These are phyloP conservation scores for Sylvia atricapilla DNA, from an alignment of 2,113 vertebrate species.

Conservation along the genomic window DNA sequence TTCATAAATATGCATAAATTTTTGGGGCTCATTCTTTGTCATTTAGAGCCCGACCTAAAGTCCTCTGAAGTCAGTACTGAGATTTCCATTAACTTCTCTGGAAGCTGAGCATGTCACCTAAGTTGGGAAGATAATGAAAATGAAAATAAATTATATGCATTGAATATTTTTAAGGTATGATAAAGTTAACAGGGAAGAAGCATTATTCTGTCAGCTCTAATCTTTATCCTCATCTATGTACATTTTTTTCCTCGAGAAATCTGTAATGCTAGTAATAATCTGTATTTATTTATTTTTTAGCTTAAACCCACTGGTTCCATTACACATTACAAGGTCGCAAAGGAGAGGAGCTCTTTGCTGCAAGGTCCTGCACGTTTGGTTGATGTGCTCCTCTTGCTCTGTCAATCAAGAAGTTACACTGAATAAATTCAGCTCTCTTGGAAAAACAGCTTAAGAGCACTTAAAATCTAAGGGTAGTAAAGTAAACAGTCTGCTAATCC, in stretches of 20 bases:
- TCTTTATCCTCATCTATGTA: neutral
- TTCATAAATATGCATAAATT: slow-evolving; percentile 45
- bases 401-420: slow-evolving; percentile 41
- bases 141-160: neutral
- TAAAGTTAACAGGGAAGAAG: neutral
- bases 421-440: slow-evolving; percentile 31
- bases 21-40: neutral
- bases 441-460: slow-evolving; percentile 42
- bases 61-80: neutral
- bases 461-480: slow-evolving; percentile 28
- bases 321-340: neutral
- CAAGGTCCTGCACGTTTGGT: neutral
- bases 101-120: neutral
- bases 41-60: neutral
- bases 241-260: neutral
- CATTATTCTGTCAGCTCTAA: neutral
- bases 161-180: slow-evolving; percentile 13
- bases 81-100: neutral
- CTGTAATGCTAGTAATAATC: neutral
- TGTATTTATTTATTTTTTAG: neutral
- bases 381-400: neutral
- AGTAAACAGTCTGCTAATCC: slow-evolving; percentile 49
- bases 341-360: neutral
- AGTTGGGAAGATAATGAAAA: slow-evolving; percentile 8
- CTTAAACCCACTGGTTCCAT: neutral